These are phyloP conservation scores for Epirrhoe alternata DNA, from an alignment of 2,888 invertebrate species.

Conservation along the genomic window DNA sequence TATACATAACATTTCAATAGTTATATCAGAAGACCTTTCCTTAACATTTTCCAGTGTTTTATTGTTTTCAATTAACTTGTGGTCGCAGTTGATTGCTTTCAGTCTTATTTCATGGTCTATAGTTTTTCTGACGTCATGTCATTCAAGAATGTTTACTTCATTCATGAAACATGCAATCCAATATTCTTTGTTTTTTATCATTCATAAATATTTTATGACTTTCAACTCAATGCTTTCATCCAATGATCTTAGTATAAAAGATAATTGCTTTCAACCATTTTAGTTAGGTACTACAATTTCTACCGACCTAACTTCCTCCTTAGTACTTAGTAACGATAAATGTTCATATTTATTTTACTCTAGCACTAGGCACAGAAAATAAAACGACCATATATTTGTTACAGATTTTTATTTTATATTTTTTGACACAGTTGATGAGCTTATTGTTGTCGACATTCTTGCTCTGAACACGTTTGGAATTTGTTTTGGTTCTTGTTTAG, in stretches of 20 bases:
- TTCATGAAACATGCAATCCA: neutral
- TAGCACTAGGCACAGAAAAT: neutral
- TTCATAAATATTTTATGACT: neutral
- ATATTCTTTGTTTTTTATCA: neutral
- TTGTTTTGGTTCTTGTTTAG: constrained; percentile 3
- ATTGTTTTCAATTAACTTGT: constrained; percentile 14
- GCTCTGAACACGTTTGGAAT: constrained; percentile 15
- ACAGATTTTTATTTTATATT: neutral
- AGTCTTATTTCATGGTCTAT: constrained; percentile 10
- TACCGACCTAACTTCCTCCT: too few relatives aligned
- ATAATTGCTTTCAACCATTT: too few relatives aligned
- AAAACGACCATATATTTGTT: neutral
- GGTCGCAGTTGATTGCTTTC: constrained; percentile 23
- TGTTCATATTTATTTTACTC: too few relatives aligned
- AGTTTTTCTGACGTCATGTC: constrained; percentile 9
- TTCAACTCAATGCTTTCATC: too few relatives aligned
- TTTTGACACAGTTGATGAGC: neutral
- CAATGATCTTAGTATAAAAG: too few relatives aligned
- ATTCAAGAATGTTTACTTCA: constrained; percentile 7
- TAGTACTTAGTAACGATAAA: too few relatives aligned
- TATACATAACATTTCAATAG: constrained; percentile 36
- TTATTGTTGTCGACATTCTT: neutral
- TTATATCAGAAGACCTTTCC: constrained; percentile 29
- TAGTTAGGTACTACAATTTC: too few relatives aligned
- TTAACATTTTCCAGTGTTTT: constrained; percentile 8